Percentiles rank a stretch among this genome's conserved stretches.
Conservation (phyloP, 1,140 invertebrate genomes). For the Ceratina calcarata region DNA sequence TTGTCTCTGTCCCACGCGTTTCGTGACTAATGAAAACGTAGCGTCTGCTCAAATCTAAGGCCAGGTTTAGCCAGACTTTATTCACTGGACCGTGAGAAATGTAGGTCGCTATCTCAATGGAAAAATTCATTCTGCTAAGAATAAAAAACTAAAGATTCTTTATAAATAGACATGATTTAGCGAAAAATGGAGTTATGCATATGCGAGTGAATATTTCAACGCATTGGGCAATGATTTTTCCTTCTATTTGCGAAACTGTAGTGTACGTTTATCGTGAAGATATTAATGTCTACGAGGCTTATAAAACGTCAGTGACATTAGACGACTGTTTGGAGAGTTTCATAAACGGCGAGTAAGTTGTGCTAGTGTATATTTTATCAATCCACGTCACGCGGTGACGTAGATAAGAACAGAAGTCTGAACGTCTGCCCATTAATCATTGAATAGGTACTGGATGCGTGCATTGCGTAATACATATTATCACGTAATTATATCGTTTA, state of each 20-base stretch:
- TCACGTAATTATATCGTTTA: background rate
- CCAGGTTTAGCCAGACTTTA: background rate
- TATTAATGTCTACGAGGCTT: conserved; percentile 2
- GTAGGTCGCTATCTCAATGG: background rate
- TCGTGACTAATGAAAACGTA: conserved; percentile 65
- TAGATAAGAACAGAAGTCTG: conserved; percentile 5
- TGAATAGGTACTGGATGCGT: background rate
- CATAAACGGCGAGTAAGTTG: background rate
- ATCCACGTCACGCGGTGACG: background rate
- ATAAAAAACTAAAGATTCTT: too few relatives aligned
- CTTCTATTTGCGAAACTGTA: conserved; percentile 6
- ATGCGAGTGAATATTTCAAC: background rate
- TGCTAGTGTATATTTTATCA: conserved; percentile 1
- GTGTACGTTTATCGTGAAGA: background rate
- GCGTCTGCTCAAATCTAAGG: conserved; percentile 33
- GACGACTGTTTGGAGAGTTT: background rate
- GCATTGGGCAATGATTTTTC: background rate
- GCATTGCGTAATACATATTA: background rate
- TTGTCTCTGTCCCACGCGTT: conserved; percentile 50
- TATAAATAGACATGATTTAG: too few relatives aligned
- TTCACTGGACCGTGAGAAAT: conserved; percentile 22
- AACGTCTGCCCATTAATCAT: conserved; percentile 9
- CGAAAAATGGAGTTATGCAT: background rate
- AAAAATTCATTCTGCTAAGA: background rate
- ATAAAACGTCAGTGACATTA: background rate